A percentile compares a stretch with the other conserved stretches of the same genome.
Conservation (phyloP, 2,888 invertebrate genomes). For the Iphiclides podalirius region DNA sequence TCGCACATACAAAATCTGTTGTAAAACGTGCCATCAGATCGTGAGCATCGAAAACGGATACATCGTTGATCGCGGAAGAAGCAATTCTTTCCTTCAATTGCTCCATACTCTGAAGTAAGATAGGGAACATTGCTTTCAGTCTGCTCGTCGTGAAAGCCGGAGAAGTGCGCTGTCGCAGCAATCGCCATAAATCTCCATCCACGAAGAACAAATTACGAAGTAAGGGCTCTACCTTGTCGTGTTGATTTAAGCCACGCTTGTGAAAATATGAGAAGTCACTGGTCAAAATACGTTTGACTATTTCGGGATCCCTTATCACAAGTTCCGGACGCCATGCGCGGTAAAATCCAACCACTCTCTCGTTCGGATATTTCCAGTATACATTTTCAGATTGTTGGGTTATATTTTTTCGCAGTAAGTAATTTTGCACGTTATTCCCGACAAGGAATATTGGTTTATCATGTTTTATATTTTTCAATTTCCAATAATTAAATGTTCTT, state of each 20-base stretch:
- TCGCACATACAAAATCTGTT: constrained; percentile 28
- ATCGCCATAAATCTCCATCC: constrained; percentile 25
- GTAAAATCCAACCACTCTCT: constrained; percentile 25
- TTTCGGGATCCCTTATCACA: constrained; percentile 22
- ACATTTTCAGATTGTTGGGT: constrained; percentile 19
- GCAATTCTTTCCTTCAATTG: constrained; percentile 23
- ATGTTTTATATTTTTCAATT: constrained; percentile 22
- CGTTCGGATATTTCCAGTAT: constrained; percentile 24
- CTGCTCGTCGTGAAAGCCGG: constrained; percentile 25
- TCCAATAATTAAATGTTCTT: constrained; percentile 14
- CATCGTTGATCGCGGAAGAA: constrained; percentile 22
- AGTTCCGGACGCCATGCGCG: constrained; percentile 17
- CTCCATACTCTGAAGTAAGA: constrained; percentile 23
- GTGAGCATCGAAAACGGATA: constrained; percentile 5
- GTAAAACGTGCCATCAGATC: constrained; percentile 30
- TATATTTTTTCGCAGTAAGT: constrained; percentile 16
- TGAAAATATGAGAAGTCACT: constrained; percentile 26
- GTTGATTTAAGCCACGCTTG: constrained; percentile 21
- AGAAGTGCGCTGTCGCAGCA: constrained; percentile 22
- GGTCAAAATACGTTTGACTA: constrained; percentile 18
- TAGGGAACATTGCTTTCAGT: constrained; percentile 12
- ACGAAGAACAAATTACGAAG: constrained; percentile 25
- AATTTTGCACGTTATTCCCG: constrained; percentile 20
- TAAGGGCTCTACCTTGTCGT: constrained; percentile 23
- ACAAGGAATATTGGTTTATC: constrained; percentile 21